Conservation (phyloP, 1,140 invertebrate species). For the Campoletis sonorensis region DNA sequence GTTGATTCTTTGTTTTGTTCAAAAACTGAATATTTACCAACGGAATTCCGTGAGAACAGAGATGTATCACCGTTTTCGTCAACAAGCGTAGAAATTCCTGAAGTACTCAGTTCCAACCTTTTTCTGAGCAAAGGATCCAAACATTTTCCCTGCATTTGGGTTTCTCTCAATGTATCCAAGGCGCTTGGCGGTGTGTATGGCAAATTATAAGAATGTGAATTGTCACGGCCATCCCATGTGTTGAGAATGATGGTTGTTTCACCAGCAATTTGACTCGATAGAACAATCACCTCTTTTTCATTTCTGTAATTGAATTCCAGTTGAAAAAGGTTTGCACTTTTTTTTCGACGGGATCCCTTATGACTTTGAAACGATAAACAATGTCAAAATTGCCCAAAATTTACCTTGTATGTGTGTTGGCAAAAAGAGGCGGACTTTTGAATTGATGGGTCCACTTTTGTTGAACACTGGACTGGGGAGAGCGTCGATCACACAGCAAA, state of each 20-base stretch:
- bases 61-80: slow-evolving; percentile 54
- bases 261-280: slow-evolving; percentile 65
- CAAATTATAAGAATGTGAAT: slow-evolving; percentile 63
- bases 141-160: slow-evolving; percentile 66
- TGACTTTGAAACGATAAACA: neutral
- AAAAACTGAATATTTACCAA: slow-evolving; percentile 58
- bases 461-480: slow-evolving; percentile 57
- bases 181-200: slow-evolving; percentile 65
- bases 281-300: slow-evolving; percentile 64
- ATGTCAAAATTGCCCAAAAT: slow-evolving; percentile 1
- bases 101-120: slow-evolving; percentile 66
- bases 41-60: slow-evolving; percentile 70
- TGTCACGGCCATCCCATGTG: slow-evolving; percentile 64
- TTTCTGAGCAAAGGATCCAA: slow-evolving; percentile 66
- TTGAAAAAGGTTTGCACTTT: no score
- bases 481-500: slow-evolving; percentile 68
- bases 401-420: slow-evolving; percentile 59
- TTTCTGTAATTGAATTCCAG: slow-evolving; percentile 55
- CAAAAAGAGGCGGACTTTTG: slow-evolving; percentile 65
- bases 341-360: no score
- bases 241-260: slow-evolving; percentile 70
- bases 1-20: neutral
- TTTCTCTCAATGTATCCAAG: slow-evolving; percentile 63
- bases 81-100: slow-evolving; percentile 62
- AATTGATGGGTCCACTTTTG: slow-evolving; percentile 75